Percentiles rank a stretch among this genome's conserved stretches.
phyloP scores from a whole-genome alignment of 2,113 vertebrate species.

The Tautogolabrus adspersus region DNA sequence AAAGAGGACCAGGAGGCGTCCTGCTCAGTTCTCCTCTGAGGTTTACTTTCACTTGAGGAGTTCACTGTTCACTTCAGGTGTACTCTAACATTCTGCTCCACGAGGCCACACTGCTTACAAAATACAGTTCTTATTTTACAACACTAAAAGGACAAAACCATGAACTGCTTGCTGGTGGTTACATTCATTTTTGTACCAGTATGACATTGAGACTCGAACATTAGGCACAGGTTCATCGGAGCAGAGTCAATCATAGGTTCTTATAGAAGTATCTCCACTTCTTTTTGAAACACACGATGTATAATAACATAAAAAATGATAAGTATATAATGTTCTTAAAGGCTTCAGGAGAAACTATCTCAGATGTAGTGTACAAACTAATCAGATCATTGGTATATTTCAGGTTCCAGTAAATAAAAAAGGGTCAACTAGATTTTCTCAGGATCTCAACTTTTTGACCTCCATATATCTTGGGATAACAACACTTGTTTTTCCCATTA shows the following conservation, averaged over 20 bases:
- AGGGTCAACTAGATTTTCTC: neutral
- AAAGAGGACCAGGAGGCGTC: neutral
- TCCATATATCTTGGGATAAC: no score
- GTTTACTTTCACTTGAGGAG: neutral
- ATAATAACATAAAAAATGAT: neutral
- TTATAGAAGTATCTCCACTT: neutral
- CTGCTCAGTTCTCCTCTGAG: neutral
- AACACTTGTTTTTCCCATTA: no score
- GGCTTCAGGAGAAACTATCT: neutral
- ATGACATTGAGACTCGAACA: neutral
- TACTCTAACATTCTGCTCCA: neutral
- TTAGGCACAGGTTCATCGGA: neutral
- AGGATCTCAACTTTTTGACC: no score
- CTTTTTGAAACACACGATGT: neutral
- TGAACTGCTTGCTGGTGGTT: neutral
- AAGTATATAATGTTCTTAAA: neutral
- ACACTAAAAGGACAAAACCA: neutral
- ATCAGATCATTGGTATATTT: neutral
- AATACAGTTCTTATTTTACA: constrained; percentile 14
- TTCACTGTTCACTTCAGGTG: no score
- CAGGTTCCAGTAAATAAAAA: neutral
- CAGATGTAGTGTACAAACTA: constrained; percentile 40
- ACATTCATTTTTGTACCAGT: neutral
- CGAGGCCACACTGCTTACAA: neutral
- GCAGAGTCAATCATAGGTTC: neutral